Base-by-base conservation (phyloP, 2,888 invertebrate genomes). In the Keiferia lycopersicella region DNA sequence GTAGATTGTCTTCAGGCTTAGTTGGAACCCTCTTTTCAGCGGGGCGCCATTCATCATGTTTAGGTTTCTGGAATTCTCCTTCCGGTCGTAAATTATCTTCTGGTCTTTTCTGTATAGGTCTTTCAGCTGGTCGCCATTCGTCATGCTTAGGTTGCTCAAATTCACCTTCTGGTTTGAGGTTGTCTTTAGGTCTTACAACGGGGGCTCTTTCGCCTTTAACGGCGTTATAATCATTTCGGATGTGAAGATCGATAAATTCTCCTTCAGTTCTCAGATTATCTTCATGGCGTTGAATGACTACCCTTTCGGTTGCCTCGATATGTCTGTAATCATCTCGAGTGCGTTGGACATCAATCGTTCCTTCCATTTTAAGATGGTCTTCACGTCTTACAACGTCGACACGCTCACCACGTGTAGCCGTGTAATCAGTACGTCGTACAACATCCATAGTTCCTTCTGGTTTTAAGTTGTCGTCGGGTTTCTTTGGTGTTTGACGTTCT, bases 311-410 rank as follows among this genome's bases (percentile, higher is more conserved):
- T 71, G 82, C 92, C 56, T 92, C 91, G 16, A 93, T 86, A 64
- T 88, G 91, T 69, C 92, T 92, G 71, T 91, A 93, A 72, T 93
- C 93, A 73, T 93, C 93, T 63, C 93, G 86, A 18, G 92, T 89
- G 22, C 93, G 88, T 69, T 84, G 88, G 14, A 84, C 76, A 68
- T 92, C 91, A 61, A 94, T 92, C 61, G 88, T 92, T 1, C 95
- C 95, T 80, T 95, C 95, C 92, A 95, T 93, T 76, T 91, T 93
- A 1, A 95, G 83, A 77, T 95, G 94, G 77, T 96, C 95, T 80
- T 94, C 93, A 69, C 93, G 94, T 73, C 80, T 92, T 1, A 94
- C 91, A 1, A 94, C 82, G 65, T 94, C 93, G 0, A 93, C 92
- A 64, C 94, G 86, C 76, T 95, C 95, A 8, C 93, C 94, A 62